phyloP scores from a whole-genome alignment of 2,888 invertebrate genomes.

The Drosophila fulvimacula region DNA sequence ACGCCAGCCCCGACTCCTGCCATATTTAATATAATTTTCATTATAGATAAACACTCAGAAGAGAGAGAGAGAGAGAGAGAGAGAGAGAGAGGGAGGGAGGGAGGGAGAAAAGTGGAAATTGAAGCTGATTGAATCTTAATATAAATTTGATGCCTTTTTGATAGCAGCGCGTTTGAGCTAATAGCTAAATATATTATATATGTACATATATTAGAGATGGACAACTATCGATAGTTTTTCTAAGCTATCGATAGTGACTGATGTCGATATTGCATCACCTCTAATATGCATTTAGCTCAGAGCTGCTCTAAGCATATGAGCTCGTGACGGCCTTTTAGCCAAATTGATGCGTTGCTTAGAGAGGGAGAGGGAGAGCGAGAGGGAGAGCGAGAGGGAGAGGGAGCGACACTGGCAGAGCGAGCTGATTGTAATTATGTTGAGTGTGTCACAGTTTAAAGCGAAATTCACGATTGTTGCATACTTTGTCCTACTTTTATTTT shows the following conservation, averaged over 20 bases:
- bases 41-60: conserved; percentile 5
- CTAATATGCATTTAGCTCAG: too few species aligned
- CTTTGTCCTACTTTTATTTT: conserved; percentile 11
- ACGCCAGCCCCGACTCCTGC: not conserved
- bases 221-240: too few species aligned
- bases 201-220: too few species aligned
- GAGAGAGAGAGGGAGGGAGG: not conserved
- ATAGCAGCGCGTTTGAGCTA: not conserved
- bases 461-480: conserved; percentile 35
- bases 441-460: conserved; percentile 48
- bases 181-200: not conserved
- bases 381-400: not conserved
- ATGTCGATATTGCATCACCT: too few species aligned
- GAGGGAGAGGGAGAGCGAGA: not conserved
- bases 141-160: conserved; percentile 11
- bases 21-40: conserved; percentile 9
- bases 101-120: not conserved
- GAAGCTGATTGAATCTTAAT: conserved; percentile 14
- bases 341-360: conserved; percentile 11
- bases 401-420: not conserved
- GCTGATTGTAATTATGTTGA: conserved; percentile 34
- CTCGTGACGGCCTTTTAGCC: conserved; percentile 2
- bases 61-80: not conserved
- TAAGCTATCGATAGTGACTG: too few species aligned
- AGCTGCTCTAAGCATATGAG: not conserved